Evolutionary conservation across 2,888 invertebrate genomes (phyloP).

Genomic region (Caenorhabditis macrosperma): DNA sequence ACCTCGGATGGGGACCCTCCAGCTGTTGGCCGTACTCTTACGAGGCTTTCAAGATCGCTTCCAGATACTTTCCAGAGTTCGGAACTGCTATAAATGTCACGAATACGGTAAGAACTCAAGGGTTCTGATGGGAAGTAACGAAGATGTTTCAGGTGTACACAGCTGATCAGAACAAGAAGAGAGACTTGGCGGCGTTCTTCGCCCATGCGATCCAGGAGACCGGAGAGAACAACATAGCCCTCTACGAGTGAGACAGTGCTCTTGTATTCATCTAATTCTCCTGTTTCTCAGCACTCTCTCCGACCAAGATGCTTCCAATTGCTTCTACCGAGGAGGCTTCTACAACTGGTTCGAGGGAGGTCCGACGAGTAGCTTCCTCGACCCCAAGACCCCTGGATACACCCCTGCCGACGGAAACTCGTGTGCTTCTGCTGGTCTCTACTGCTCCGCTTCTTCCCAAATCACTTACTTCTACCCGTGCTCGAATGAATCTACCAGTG

Average conservation of each 20-base stretch:
- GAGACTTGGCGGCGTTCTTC: conserved; percentile 77
- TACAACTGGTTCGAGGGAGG: conserved; percentile 79
- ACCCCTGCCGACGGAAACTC: conserved; percentile 68
- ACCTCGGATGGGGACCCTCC: conserved; percentile 76
- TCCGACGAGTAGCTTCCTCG: conserved; percentile 69
- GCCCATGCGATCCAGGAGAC: conserved; percentile 77
- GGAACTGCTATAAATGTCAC: conserved; percentile 68
- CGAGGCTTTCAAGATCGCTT: conserved; percentile 74
- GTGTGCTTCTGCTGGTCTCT: conserved; percentile 66
- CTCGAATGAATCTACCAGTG: conserved; percentile 32
- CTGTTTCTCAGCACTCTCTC: not conserved
- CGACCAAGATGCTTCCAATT: conserved; percentile 68
- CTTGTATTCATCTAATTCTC: not conserved
- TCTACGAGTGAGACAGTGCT: conserved; percentile 63
- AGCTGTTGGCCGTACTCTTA: conserved; percentile 76
- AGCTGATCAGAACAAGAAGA: conserved; percentile 66
- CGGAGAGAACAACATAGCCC: conserved; percentile 74
- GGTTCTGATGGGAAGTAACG: not conserved
- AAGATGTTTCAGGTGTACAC: conserved; percentile 65
- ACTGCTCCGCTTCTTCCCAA: conserved; percentile 68
- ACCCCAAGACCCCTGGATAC: conserved; percentile 67
- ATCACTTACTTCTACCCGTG: conserved; percentile 73
- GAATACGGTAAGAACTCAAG: conserved; percentile 55
- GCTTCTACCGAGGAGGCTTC: conserved; percentile 78
- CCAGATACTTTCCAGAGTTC: conserved; percentile 75